These are phyloP conservation scores for Wiebesia pumilae DNA, from an alignment of 1,140 invertebrate genomes.

Conservation along the genomic window DNA sequence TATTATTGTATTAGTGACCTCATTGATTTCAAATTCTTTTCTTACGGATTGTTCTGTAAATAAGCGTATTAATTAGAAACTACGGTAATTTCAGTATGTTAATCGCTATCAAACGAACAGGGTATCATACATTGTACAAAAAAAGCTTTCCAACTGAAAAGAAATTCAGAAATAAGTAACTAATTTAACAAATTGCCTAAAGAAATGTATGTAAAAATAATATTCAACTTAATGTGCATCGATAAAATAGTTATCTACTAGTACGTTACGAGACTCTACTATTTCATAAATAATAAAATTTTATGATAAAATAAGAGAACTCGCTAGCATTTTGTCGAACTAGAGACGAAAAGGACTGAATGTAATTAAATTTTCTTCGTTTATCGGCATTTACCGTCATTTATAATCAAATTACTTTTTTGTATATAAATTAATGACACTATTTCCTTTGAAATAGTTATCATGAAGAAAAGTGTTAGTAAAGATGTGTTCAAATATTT, in stretches of 20 bases:
- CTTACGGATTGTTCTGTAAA: not conserved
- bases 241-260: not conserved
- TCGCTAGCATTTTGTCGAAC: conserved; percentile 20
- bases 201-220: not conserved
- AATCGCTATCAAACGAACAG: conserved; percentile 8
- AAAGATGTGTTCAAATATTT: too few relatives aligned
- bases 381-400: not conserved
- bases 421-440: not conserved
- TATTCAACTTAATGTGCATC: not conserved
- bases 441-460: not conserved
- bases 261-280: not conserved
- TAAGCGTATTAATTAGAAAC: not conserved
- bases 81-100: not conserved
- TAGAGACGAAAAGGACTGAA: conserved; percentile 14
- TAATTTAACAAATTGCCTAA: not conserved
- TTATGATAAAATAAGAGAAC: conserved; percentile 3
- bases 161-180: not conserved
- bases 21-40: not conserved
- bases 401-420: too few relatives aligned
- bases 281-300: not conserved
- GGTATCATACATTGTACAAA: conserved; percentile 25
- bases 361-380: not conserved
- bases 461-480: not conserved
- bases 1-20: too few relatives aligned
- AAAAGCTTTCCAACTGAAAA: conserved; percentile 1